A percentile compares a stretch with the other conserved stretches of the same genome.
These are phyloP conservation scores for Zaprionus gabonicus DNA, from an alignment of 1,140 invertebrate species.

Conservation along the genomic window DNA sequence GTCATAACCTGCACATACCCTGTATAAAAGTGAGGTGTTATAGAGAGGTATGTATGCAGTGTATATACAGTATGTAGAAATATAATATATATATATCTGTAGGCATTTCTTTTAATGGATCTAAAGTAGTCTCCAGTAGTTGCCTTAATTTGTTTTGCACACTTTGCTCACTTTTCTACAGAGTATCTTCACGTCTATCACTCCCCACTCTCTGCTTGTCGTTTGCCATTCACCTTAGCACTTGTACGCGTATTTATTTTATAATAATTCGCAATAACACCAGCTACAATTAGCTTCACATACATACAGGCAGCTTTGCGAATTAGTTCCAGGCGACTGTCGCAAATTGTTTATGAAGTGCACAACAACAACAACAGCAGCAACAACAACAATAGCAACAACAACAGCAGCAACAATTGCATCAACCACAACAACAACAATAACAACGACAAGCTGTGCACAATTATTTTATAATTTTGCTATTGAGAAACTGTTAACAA, in stretches of 20 bases:
- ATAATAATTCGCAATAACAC: constrained; percentile 50
- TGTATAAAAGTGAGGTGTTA: background rate
- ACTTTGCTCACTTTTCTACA: constrained; percentile 14
- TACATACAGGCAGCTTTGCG: constrained; percentile 43
- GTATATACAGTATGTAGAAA: no score
- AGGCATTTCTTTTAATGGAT: no score
- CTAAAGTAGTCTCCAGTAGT: no score
- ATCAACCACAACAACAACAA: constrained; percentile 22
- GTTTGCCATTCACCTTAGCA: constrained; percentile 74
- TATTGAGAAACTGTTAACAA: constrained; percentile 81
- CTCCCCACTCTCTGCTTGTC: constrained; percentile 18
- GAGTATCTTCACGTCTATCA: background rate
- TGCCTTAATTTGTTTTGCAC: background rate
- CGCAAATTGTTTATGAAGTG: constrained; percentile 80
- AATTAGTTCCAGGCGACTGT: constrained; percentile 59
- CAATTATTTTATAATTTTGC: constrained; percentile 69
- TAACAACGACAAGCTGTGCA: constrained; percentile 23
- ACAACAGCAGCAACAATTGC: constrained; percentile 38
- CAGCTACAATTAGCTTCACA: constrained; percentile 68
- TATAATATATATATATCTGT: background rate
- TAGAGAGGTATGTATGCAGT: background rate
- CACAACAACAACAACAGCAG: constrained; percentile 59
- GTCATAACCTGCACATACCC: background rate
- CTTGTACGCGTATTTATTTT: constrained; percentile 65
- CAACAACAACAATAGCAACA: constrained; percentile 30